Evolutionary conservation across 1,140 invertebrate genomes (phyloP).

Genomic region (Drosophila quadrilineata): DNA sequence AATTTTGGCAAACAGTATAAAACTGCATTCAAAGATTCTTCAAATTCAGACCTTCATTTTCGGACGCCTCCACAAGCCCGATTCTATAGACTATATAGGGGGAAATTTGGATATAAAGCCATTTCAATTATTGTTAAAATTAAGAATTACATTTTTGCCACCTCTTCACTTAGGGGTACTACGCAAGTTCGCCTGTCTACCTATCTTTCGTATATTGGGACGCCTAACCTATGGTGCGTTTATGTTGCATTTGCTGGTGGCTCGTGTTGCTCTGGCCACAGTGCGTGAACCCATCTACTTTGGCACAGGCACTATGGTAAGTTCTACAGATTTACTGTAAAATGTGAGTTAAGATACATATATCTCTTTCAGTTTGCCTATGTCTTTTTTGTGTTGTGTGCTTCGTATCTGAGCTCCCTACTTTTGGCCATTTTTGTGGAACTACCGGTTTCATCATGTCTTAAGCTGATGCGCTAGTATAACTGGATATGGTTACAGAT

Average conservation of each 20-base stretch:
- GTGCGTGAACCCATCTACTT: constrained; percentile 71
- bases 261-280: constrained; percentile 58
- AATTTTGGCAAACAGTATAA: too few species aligned
- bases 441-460: constrained; percentile 81
- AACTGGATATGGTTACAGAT: neutral
- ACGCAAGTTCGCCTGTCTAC: constrained; percentile 64
- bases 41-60: too few species aligned
- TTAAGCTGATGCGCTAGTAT: constrained; percentile 82
- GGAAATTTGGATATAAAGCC: too few species aligned
- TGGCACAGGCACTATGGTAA: constrained; percentile 70
- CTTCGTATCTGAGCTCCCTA: constrained; percentile 70
- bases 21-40: too few species aligned
- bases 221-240: constrained; percentile 76
- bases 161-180: constrained; percentile 58
- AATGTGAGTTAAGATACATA: neutral
- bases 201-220: constrained; percentile 72
- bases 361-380: constrained; percentile 56
- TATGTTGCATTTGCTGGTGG: constrained; percentile 65
- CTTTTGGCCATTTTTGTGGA: constrained; percentile 79
- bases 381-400: constrained; percentile 64
- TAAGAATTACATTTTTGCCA: neutral
- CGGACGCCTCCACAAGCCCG: too few species aligned
- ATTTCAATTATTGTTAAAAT: neutral
- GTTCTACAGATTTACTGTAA: neutral
- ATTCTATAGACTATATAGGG: too few species aligned